A percentile compares a stretch with the other conserved stretches of the same genome.
Evolutionary conservation across 2,888 invertebrate genomes (phyloP).

Genomic region (Melanchra persicariae): DNA sequence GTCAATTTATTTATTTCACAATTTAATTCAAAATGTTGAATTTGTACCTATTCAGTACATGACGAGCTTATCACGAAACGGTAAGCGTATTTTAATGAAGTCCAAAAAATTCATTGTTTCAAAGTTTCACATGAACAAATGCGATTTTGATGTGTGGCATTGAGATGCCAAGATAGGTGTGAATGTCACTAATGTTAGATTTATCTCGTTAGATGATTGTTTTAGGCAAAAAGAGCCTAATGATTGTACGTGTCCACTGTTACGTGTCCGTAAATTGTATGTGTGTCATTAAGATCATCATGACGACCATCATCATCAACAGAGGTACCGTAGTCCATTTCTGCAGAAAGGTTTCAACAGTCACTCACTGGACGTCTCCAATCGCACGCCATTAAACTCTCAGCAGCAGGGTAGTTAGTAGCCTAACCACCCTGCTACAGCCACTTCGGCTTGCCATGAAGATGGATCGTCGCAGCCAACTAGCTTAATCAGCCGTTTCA

Average conservation of each 20-base stretch:
- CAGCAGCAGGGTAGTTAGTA: too few species aligned
- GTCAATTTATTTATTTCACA: not conserved
- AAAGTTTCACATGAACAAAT: conserved; percentile 64
- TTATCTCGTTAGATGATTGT: conserved; percentile 56
- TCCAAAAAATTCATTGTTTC: conserved; percentile 62
- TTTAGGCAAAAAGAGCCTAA: conserved; percentile 47
- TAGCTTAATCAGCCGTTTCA: too few species aligned
- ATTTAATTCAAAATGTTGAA: not conserved
- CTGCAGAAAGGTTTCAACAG: not conserved
- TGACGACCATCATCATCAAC: not conserved
- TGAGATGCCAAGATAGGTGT: conserved; percentile 65
- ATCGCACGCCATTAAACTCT: too few species aligned
- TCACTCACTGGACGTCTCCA: too few species aligned
- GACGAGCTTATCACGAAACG: conserved; percentile 14
- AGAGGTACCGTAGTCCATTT: not conserved
- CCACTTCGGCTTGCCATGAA: too few species aligned
- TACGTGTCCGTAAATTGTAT: conserved; percentile 30
- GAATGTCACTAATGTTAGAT: conserved; percentile 56
- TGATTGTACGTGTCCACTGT: conserved; percentile 21
- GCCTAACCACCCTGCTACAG: too few species aligned
- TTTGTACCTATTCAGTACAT: not conserved
- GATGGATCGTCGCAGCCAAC: too few species aligned
- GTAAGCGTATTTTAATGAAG: conserved; percentile 66
- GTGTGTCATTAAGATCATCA: conserved; percentile 2
- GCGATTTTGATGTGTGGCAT: conserved; percentile 68